A percentile compares a stretch with the other conserved stretches of the same genome.
Evolutionary conservation across 1,140 invertebrate species (phyloP).

Genomic region (Pseudomyrmex concolor): DNA sequence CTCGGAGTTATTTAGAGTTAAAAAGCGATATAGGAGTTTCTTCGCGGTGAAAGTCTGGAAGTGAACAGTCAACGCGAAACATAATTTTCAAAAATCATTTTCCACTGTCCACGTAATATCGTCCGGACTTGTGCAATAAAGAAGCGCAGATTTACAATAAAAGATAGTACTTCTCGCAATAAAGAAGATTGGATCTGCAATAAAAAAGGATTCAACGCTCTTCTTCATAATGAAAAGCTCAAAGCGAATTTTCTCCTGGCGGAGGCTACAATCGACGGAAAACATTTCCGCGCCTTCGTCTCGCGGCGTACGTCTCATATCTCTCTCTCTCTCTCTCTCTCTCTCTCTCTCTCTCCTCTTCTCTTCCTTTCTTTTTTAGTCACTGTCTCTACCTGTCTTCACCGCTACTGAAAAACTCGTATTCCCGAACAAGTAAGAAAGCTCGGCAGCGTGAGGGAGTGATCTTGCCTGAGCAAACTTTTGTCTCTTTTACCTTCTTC

Average conservation of each 20-base stretch:
- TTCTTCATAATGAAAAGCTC: slow-evolving; percentile 61
- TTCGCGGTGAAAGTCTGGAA: slow-evolving; percentile 7
- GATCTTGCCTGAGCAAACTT: slow-evolving; percentile 39
- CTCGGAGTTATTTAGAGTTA: not conserved
- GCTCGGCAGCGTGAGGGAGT: slow-evolving; percentile 13
- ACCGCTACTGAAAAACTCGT: slow-evolving; percentile 5
- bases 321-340: not conserved
- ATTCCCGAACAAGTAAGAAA: slow-evolving; percentile 14
- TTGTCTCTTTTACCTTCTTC: not conserved
- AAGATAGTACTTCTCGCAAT: slow-evolving; percentile 56
- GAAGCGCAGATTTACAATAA: slow-evolving; percentile 61
- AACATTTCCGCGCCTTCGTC: slow-evolving; percentile 55
- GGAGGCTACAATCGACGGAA: slow-evolving; percentile 45
- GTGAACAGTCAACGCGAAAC: slow-evolving; percentile 24
- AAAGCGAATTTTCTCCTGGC: slow-evolving; percentile 56
- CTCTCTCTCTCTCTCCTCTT: no score
- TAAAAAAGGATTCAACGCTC: slow-evolving; percentile 60
- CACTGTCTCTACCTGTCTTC: no score
- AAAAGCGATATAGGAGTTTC: not conserved
- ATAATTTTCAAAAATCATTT: slow-evolving; percentile 56
- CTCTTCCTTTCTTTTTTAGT: no score
- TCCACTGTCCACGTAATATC: slow-evolving; percentile 55
- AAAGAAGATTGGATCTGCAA: slow-evolving; percentile 61
- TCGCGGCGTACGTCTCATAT: not conserved
- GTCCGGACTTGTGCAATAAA: slow-evolving; percentile 46